phyloP scores from a whole-genome alignment of 2,113 vertebrate genomes.

The Rostratula benghalensis region DNA sequence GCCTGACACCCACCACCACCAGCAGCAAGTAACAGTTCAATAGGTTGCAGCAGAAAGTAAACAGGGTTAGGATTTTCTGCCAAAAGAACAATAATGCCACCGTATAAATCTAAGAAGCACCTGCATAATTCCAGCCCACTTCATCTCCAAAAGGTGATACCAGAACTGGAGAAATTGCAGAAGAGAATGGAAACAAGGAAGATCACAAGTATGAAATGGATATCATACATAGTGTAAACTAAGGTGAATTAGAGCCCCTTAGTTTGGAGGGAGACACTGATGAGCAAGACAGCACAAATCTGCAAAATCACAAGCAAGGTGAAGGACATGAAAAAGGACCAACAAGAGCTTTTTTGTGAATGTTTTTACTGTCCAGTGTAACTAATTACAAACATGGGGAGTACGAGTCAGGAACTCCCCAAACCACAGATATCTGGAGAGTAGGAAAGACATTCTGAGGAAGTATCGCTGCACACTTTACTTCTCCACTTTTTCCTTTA shows the following conservation, averaged over 20 bases:
- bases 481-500: not conserved
- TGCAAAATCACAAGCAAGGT: not conserved
- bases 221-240: not conserved
- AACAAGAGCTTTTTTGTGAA: fast-evolving
- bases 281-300: not conserved
- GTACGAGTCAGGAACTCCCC: not conserved
- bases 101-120: not conserved
- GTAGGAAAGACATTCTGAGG: not conserved
- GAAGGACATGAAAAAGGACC: not conserved
- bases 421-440: not conserved
- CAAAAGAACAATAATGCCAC: not conserved
- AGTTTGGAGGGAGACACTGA: not conserved
- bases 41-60: not conserved
- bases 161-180: not conserved
- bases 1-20: not conserved
- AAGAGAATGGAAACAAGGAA: not conserved
- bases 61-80: not conserved
- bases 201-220: not conserved
- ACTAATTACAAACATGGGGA: not conserved
- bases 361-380: not conserved
- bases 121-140: not conserved
- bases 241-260: not conserved
- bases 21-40: not conserved
- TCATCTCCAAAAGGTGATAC: not conserved
- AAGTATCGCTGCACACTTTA: not conserved